These are phyloP conservation scores for Gallinago jamesoni DNA, from an alignment of 2,113 vertebrate genomes.

Conservation along the genomic window DNA sequence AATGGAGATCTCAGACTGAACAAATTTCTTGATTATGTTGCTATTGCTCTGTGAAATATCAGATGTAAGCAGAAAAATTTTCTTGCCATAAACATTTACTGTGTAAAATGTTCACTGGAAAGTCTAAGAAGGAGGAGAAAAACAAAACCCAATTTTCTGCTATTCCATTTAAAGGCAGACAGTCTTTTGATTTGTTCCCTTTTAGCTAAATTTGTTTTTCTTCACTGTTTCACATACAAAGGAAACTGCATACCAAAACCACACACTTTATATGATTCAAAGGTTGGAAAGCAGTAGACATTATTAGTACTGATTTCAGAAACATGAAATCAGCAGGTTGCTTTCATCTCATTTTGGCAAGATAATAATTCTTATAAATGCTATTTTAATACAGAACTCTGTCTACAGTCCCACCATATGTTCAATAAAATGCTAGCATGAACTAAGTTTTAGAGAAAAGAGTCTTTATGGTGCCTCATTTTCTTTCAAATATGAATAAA, in stretches of 20 bases:
- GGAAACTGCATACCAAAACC: slow-evolving; percentile 63
- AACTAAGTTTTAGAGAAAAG: neutral
- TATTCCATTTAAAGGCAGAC: neutral
- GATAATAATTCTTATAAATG: slow-evolving; percentile 1
- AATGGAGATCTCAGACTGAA: neutral
- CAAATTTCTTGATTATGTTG: slow-evolving; percentile 24
- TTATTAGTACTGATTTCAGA: slow-evolving; percentile 11
- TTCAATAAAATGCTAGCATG: neutral
- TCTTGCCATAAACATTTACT: slow-evolving; percentile 42
- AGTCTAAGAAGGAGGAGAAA: slow-evolving; percentile 12
- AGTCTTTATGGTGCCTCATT: neutral
- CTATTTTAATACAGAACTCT: neutral
- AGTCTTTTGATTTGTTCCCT: slow-evolving; percentile 45
- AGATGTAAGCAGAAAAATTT: slow-evolving; percentile 51
- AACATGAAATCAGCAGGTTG: slow-evolving; percentile 18
- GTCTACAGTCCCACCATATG: neutral
- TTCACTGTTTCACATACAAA: slow-evolving; percentile 55
- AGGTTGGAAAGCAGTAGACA: slow-evolving; percentile 7
- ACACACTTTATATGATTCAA: slow-evolving; percentile 26
- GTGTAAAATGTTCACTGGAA: slow-evolving; percentile 52
- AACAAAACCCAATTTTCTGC: neutral
- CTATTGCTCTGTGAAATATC: slow-evolving; percentile 47
- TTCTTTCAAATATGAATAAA: neutral
- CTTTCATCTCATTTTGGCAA: slow-evolving; percentile 39
- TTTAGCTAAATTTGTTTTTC: slow-evolving; percentile 55